Percentiles rank a stretch among this genome's conserved stretches.
These are phyloP conservation scores for Myioborus melanocephalus DNA, from an alignment of 2,797 vertebrate genomes.

Conservation along the genomic window DNA sequence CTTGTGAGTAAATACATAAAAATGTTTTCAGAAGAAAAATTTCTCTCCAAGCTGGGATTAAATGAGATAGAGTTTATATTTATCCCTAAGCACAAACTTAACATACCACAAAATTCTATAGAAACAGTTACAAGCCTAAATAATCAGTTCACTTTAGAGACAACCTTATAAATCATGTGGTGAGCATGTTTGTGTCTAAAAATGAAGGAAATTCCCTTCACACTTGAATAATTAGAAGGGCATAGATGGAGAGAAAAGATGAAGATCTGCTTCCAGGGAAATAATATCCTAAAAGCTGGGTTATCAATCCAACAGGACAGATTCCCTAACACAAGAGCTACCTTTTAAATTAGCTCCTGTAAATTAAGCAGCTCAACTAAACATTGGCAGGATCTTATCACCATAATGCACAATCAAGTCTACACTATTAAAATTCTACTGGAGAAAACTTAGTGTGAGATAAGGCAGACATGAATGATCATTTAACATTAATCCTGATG, in stretches of 20 bases:
- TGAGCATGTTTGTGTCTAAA: neutral
- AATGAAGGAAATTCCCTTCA: neutral
- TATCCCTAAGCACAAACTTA: slow-evolving; percentile 17
- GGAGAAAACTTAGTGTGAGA: slow-evolving; percentile 32
- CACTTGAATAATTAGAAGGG: slow-evolving; percentile 52
- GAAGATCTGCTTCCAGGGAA: slow-evolving; percentile 32
- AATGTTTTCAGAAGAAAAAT: neutral
- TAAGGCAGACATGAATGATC: slow-evolving; percentile 46
- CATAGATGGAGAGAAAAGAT: neutral
- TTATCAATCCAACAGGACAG: slow-evolving; percentile 51
- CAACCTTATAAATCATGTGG: neutral
- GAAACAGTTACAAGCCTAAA: slow-evolving; percentile 3
- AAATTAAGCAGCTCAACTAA: slow-evolving; percentile 54
- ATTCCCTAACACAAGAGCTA: slow-evolving; percentile 21
- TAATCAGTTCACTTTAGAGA: slow-evolving; percentile 12
- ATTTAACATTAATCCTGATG: slow-evolving; percentile 67
- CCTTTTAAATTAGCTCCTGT: slow-evolving; percentile 63
- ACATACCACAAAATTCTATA: slow-evolving; percentile 31
- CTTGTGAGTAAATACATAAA: slow-evolving; percentile 30
- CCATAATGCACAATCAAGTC: slow-evolving; percentile 30
- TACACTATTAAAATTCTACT: slow-evolving; percentile 66
- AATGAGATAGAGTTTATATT: slow-evolving; percentile 37
- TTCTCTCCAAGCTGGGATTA: neutral
- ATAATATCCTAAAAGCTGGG: slow-evolving; percentile 41
- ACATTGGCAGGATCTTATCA: slow-evolving; percentile 54